Evolutionary conservation across 2,797 vertebrate species (phyloP).

Genomic region (Cheracebus regulus): DNA sequence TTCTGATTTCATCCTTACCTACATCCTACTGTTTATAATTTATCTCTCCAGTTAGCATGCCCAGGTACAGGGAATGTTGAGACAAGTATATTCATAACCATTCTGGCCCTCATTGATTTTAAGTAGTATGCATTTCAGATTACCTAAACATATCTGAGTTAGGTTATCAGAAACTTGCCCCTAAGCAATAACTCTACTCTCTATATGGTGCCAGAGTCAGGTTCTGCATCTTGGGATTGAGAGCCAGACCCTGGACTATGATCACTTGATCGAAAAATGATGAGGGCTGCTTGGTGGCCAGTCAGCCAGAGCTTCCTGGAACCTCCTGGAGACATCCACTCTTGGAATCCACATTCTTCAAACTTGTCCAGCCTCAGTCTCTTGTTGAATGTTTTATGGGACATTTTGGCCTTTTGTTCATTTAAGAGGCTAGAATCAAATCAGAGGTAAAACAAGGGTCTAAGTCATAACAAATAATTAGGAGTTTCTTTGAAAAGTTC

Average conservation of each 20-base stretch:
- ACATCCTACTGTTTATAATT: neutral
- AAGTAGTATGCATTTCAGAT: neutral
- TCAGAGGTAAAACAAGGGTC: neutral
- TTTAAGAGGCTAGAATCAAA: neutral
- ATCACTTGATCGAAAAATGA: neutral
- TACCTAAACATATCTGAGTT: neutral
- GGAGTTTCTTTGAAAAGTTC: conserved; percentile 26
- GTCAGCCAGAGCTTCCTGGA: too few species aligned
- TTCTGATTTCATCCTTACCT: neutral
- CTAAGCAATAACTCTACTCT: neutral
- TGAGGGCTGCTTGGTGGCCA: neutral
- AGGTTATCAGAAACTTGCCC: neutral
- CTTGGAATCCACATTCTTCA: neutral
- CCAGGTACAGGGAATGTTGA: neutral
- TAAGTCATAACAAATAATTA: neutral
- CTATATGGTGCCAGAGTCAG: neutral
- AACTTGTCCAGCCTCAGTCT: neutral
- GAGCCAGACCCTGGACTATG: neutral
- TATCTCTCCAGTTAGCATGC: neutral
- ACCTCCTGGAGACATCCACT: neutral
- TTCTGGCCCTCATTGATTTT: neutral
- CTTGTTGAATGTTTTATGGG: neutral
- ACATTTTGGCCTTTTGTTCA: neutral
- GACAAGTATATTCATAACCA: neutral
- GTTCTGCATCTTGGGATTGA: neutral